Evolutionary conservation across 2,797 vertebrate genomes (phyloP).

Genomic region (Squalus acanthias): DNA sequence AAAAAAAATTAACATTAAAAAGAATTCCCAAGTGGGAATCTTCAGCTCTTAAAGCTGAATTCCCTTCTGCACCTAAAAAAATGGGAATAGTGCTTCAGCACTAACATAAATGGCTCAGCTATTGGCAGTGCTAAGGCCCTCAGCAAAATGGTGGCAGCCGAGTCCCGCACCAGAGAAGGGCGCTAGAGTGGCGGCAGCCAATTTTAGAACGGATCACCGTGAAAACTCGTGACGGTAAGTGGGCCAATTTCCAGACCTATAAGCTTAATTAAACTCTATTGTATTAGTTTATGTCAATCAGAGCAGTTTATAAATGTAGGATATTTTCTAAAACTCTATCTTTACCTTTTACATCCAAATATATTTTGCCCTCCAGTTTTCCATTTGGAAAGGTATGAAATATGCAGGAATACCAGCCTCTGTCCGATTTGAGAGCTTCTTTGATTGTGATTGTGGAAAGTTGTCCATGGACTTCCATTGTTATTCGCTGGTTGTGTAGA

Average conservation of each 20-base stretch:
- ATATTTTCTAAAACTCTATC: neutral
- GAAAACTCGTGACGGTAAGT: no score
- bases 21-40: no score
- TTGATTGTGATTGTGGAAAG: constrained; percentile 42
- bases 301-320: neutral
- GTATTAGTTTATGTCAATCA: neutral
- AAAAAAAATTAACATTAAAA: no score
- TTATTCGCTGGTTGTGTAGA: neutral
- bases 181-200: no score
- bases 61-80: no score
- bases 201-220: no score
- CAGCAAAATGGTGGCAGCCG: no score
- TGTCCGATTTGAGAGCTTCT: constrained; percentile 43
- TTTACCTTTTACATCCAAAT: constrained; percentile 45
- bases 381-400: constrained; percentile 49
- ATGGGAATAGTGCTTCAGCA: no score
- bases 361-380: constrained; percentile 43
- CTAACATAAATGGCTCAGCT: no score
- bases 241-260: neutral
- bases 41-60: no score
- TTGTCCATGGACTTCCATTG: neutral
- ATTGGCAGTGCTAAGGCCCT: no score
- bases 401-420: constrained; percentile 47
- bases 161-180: no score
- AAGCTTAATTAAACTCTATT: neutral